Base-by-base conservation (phyloP, 2,888 invertebrate species). In the Drosophila mettleri region DNA sequence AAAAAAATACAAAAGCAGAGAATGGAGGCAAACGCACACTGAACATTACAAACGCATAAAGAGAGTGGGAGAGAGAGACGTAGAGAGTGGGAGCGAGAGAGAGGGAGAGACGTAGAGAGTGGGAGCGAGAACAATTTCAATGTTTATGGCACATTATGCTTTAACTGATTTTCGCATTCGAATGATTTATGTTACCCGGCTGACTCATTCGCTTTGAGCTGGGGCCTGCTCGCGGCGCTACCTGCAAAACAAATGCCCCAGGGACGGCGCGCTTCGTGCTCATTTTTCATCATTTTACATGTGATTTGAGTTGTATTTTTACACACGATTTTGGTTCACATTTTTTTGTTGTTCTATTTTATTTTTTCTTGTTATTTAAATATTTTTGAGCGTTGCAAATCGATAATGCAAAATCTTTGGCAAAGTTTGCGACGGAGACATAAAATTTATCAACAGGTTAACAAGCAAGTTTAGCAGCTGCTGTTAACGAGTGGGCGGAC, bases 391-490 rank as follows among this genome's bases (percentile, higher is more conserved):
- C 24, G 2, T 6, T 46, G 16, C 46, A 63, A 84, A 86, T 88
- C 88, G 72, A 86, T 88, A 76, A 78, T 73, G 75, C 57, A 51
- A 65, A 71, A 67, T 63, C 64, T 54, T 45, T 66, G 70, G 68
- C 49, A 41, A 41, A 77, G 66, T 67, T 62, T 38, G 41, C 63
- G 63, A 14, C 51, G 55, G 48, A 74, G 70, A 66, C 74, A 72
- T 67, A n/a, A 51, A 68, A 80, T 72, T 81, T 78, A 88, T 86
- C 89, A 85, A 85, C 88, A 85, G 88, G 85, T 85, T 85, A 88
- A 88, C 81, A 88, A 73, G 76, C 74, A 74, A 71, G 54, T 65
- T 77, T 80, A 69, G 61, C 68, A 69, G 72, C 58, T 65, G 73
- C 62, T 60, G 73, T 58, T 77, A 69, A 74, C 82, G 63, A 61